A percentile compares a stretch with the other conserved stretches of the same genome.
phyloP scores from a whole-genome alignment of 2,888 invertebrate genomes.

The Sisyra terminalis region DNA sequence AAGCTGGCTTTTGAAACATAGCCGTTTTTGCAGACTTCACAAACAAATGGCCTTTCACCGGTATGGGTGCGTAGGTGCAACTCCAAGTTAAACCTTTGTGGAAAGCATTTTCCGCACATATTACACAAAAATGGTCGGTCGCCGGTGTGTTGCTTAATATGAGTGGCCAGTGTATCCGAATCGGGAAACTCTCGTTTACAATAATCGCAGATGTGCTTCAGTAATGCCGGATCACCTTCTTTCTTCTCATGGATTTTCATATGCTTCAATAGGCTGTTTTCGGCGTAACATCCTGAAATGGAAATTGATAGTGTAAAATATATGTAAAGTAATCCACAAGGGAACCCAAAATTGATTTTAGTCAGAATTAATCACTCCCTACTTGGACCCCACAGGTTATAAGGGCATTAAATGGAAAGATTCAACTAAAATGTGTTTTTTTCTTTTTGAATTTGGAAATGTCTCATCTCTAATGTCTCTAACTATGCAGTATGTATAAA shows the following conservation, averaged over 20 bases:
- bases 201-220: conserved; percentile 29
- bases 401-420: too few species aligned
- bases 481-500: too few species aligned
- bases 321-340: too few species aligned
- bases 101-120: conserved; percentile 27
- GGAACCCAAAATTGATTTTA: too few species aligned
- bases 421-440: too few species aligned
- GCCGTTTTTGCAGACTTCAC: conserved; percentile 28
- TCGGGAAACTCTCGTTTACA: conserved; percentile 27
- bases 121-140: conserved; percentile 27
- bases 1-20: conserved; percentile 29
- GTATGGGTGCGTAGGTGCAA: conserved; percentile 27
- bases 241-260: conserved; percentile 30
- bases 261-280: conserved; percentile 27
- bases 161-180: conserved; percentile 22
- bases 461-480: too few species aligned
- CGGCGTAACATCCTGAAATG: conserved; percentile 23
- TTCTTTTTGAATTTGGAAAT: too few species aligned
- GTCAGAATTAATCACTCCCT: too few species aligned
- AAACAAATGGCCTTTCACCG: conserved; percentile 27
- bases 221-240: conserved; percentile 26
- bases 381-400: too few species aligned
- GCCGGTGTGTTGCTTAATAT: conserved; percentile 28
- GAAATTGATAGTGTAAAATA: too few species aligned
- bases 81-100: conserved; percentile 27